phyloP scores from a whole-genome alignment of 2,113 vertebrate species.

The Melanerpes formicivorus region DNA sequence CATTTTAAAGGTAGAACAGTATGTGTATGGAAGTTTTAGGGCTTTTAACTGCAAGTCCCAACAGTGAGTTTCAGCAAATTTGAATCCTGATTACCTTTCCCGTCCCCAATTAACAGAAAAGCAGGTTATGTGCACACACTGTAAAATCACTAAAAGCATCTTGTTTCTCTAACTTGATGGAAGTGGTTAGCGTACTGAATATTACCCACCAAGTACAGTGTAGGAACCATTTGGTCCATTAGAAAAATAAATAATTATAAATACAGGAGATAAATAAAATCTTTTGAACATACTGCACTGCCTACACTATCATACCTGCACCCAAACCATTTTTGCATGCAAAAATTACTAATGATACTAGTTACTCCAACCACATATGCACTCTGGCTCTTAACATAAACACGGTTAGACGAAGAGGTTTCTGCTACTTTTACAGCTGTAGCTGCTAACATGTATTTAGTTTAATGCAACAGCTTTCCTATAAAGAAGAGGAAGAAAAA shows the following conservation, averaged over 20 bases:
- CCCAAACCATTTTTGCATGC: not conserved
- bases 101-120: slow-evolving; percentile 66
- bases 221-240: not conserved
- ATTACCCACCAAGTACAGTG: not conserved
- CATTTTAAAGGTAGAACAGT: slow-evolving; percentile 70
- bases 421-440: not conserved
- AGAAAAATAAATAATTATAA: not conserved
- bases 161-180: not conserved
- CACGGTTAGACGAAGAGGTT: not conserved
- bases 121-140: slow-evolving; percentile 70
- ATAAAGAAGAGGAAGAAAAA: not conserved
- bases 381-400: not conserved
- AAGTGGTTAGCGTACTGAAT: not conserved
- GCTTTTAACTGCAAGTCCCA: slow-evolving; percentile 72
- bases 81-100: slow-evolving; percentile 76
- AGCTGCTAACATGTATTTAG: not conserved
- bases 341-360: not conserved
- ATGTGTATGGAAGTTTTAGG: slow-evolving; percentile 36
- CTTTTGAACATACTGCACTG: not conserved
- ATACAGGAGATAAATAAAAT: not conserved
- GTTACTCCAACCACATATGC: not conserved
- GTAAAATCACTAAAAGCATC: slow-evolving; percentile 22
- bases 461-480: not conserved
- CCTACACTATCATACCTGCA: not conserved
- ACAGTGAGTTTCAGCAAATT: slow-evolving; percentile 69